Percentiles rank a stretch among this genome's conserved stretches.
Evolutionary conservation across 2,113 vertebrate genomes (phyloP).

Genomic region (Falcunculus frontatus): DNA sequence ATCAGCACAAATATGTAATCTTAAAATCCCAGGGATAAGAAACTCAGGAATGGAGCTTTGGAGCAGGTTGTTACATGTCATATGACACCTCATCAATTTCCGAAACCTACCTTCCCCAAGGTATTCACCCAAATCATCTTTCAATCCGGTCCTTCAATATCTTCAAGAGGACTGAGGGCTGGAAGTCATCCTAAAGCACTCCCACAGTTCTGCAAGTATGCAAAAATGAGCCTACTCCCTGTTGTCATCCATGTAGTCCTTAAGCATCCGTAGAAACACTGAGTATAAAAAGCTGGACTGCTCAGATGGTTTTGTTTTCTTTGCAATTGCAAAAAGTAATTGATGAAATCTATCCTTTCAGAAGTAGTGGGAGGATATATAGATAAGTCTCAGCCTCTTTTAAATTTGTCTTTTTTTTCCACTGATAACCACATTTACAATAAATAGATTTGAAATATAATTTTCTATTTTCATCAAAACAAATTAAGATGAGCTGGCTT

Average conservation of each 20-base stretch:
- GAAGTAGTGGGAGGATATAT: not conserved
- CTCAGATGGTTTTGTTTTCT: not conserved
- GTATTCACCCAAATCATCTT: not conserved
- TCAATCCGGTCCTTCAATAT: not conserved
- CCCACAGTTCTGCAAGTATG: not conserved
- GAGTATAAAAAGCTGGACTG: not conserved
- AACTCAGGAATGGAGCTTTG: not conserved
- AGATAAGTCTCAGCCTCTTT: not conserved
- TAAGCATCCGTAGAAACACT: not conserved
- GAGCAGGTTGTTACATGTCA: not conserved
- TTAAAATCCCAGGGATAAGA: not conserved
- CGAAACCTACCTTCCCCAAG: not conserved
- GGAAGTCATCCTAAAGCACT: not conserved
- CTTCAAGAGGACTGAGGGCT: not conserved
- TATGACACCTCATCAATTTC: not conserved
- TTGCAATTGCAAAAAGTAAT: not conserved
- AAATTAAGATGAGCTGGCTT: not conserved
- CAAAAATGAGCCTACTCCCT: not conserved
- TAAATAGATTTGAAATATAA: not conserved
- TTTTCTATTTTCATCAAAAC: constrained; percentile 8
- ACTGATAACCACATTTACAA: not conserved
- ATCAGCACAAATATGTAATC: not conserved
- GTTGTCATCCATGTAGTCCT: not conserved
- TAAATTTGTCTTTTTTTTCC: not conserved
- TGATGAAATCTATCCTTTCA: not conserved